These are phyloP conservation scores for Drosophila paulistorum DNA, from an alignment of 1,140 invertebrate species.

Conservation along the genomic window DNA sequence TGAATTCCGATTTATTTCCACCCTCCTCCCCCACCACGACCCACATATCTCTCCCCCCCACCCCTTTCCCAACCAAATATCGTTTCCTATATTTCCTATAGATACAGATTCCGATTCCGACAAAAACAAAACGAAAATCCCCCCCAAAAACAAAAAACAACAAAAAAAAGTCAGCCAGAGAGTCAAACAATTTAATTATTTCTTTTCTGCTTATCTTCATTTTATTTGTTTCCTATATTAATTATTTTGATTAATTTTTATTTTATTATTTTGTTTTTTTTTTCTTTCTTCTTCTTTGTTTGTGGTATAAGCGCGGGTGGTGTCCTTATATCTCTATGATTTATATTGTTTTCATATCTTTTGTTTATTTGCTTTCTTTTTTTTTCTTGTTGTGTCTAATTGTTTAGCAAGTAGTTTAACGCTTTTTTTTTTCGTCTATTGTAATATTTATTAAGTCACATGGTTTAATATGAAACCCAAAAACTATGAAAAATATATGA, in stretches of 20 bases:
- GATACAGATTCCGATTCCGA: slow-evolving; percentile 10
- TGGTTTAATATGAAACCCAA: slow-evolving; percentile 76
- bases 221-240: slow-evolving; percentile 21
- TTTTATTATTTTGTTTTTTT: neutral
- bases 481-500: slow-evolving; percentile 71
- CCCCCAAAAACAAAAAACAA: slow-evolving; percentile 12
- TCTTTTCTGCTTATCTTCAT: neutral
- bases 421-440: slow-evolving; percentile 31
- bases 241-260: slow-evolving; percentile 5
- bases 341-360: slow-evolving; percentile 20
- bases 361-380: slow-evolving; percentile 14
- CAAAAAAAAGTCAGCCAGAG: slow-evolving; percentile 54
- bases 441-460: slow-evolving; percentile 76
- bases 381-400: slow-evolving; percentile 35
- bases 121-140: slow-evolving; percentile 2
- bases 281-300: slow-evolving; percentile 26
- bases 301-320: slow-evolving; percentile 60
- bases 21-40: neutral
- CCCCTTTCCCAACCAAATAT: neutral
- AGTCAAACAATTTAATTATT: slow-evolving; percentile 48
- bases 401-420: slow-evolving; percentile 43
- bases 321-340: slow-evolving; percentile 47
- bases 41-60: too few species aligned
- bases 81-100: neutral
- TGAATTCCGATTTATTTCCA: too few species aligned